Percentiles rank a stretch among this genome's conserved stretches.
These are phyloP conservation scores for Cyanoliseus patagonus DNA, from an alignment of 2,113 vertebrate genomes.

Conservation along the genomic window DNA sequence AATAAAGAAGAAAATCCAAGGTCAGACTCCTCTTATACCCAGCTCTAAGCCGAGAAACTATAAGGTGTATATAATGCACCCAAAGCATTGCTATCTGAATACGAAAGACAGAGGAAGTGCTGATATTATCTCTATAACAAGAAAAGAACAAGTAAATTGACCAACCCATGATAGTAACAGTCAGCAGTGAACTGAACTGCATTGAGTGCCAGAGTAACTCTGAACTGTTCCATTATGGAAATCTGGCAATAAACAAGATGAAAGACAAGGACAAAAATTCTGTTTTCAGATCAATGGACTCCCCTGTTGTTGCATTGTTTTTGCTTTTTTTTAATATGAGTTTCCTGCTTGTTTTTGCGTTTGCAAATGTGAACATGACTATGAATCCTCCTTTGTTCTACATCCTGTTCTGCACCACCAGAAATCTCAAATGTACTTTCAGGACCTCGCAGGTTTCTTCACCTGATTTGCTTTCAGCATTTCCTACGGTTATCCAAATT, in stretches of 20 bases:
- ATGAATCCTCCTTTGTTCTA: not conserved
- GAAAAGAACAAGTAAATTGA: not conserved
- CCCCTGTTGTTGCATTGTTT: not conserved
- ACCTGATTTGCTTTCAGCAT: not conserved
- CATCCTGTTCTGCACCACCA: not conserved
- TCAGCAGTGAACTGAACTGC: not conserved
- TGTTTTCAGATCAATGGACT: not conserved
- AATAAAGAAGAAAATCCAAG: not conserved
- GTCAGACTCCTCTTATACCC: not conserved
- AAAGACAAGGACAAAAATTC: not conserved
- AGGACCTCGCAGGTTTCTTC: not conserved
- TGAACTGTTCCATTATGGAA: not conserved
- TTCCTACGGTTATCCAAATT: not conserved
- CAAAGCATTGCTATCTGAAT: not conserved
- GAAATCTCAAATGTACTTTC: not conserved
- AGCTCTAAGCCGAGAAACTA: not conserved
- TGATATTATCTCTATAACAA: not conserved
- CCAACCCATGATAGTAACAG: not conserved
- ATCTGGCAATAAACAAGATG: not conserved
- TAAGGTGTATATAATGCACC: not conserved
- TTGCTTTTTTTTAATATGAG: not conserved
- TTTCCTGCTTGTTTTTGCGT: not conserved
- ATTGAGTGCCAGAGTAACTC: not conserved
- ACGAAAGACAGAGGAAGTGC: not conserved
- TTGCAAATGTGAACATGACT: not conserved